These are phyloP conservation scores for Urocyon cinereoargenteus DNA, from an alignment of 2,797 vertebrate genomes.

Conservation along the genomic window DNA sequence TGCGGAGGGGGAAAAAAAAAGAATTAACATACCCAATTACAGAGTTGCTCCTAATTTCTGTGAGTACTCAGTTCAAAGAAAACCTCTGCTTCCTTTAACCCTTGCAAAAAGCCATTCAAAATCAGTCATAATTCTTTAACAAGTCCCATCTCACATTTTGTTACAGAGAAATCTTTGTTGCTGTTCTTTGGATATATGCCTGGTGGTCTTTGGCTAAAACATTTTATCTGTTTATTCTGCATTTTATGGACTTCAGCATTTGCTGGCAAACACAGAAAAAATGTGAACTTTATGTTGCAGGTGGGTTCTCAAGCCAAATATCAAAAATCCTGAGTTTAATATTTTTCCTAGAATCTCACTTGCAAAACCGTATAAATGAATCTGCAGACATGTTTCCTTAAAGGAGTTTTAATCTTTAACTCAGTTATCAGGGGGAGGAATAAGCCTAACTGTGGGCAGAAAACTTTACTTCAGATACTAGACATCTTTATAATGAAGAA, in stretches of 20 bases:
- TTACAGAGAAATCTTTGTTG: background rate
- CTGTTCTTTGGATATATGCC: background rate
- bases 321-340: background rate
- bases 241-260: background rate
- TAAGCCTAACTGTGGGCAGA: background rate
- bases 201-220: background rate
- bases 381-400: background rate
- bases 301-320: background rate
- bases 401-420: background rate
- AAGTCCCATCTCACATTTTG: background rate
- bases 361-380: background rate
- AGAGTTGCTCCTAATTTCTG: background rate
- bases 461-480: background rate
- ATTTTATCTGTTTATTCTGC: background rate
- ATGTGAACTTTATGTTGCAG: background rate
- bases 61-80: background rate
- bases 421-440: background rate
- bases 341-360: background rate
- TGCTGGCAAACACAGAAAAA: background rate
- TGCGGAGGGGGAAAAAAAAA: too few relatives aligned
- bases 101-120: background rate
- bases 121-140: background rate
- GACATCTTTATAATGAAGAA: background rate
- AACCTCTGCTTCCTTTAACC: background rate
- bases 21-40: background rate